Evolutionary conservation across 2,888 invertebrate genomes (phyloP), one percentile per base, ranked within the genome.

Genomic region (Campoplex capitator): DNA sequence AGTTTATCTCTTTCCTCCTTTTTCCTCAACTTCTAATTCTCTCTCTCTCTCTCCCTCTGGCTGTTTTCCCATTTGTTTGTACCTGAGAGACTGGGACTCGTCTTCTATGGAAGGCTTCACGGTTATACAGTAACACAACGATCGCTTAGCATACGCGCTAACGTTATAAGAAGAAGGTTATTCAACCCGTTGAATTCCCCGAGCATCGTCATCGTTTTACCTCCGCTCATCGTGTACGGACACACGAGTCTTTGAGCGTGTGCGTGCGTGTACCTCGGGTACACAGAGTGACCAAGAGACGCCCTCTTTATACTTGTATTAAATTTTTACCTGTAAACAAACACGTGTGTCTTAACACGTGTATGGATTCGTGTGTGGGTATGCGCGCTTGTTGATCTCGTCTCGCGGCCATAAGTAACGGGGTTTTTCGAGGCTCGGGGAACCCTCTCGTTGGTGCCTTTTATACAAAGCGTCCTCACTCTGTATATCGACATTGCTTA

Each of bases 161-260:
- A 91, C 89, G 89, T 88, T 62, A 86, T 87, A 83, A 65, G 86
- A 90, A 32, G 62, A 11, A 93, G 94, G 94, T 93, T 93, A 92
- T 94, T 94, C 93, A 94, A 94, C 94, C 90, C 93, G 91, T 87
- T 85, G 88, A 86, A 86, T 71, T 76, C 76, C 62, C 83, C 71
- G 84, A 79, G 77, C 77, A 84, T 82, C 65, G 80, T 71, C 86
- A 86, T 84, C 85, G 83, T 51, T 18, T 18, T 51, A 51, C 51
- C 51, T 51, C 51, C 6, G 18, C 51, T 84, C 85, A 87, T 87
- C 79, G 87, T 65, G 85, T 32, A 70, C 75, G 28, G 32, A 11
- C 28, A 32, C 42, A 58, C 56, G 68, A 7, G 42, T 58, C 28
- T n/a, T 45, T 18, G 73, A 32, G n/a, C 18, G 54, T 45, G 38